Conservation (phyloP, 2,113 vertebrate species). For the Apeltes quadracus region DNA sequence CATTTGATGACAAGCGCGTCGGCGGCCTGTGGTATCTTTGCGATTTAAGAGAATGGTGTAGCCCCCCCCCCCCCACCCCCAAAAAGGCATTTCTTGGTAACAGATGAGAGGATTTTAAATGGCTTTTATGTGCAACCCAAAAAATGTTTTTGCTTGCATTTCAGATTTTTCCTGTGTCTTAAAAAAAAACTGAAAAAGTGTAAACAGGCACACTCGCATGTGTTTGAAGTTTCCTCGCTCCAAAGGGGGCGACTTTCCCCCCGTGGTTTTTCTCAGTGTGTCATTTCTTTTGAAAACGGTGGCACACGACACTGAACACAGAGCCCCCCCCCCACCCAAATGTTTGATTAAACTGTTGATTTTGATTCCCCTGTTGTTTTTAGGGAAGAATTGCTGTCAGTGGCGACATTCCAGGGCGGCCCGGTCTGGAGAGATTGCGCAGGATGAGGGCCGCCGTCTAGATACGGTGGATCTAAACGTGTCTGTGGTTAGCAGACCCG, state of each 20-base stretch:
- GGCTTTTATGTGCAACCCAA: conserved; percentile 25
- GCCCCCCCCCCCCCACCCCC: no score
- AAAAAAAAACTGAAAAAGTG: not conserved
- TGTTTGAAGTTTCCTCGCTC: conserved; percentile 34
- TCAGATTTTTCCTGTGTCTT: conserved; percentile 13
- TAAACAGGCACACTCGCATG: conserved; percentile 12
- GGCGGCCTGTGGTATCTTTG: not conserved
- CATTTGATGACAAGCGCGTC: conserved; percentile 29
- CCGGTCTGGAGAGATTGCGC: conserved; percentile 51
- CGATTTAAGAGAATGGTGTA: not conserved
- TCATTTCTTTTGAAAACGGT: conserved; percentile 58
- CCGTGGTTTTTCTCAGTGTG: conserved; percentile 53
- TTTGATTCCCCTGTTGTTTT: conserved; percentile 67
- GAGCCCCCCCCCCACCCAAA: conserved; percentile 61
- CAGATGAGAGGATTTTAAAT: conserved; percentile 10
- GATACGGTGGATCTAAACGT: conserved; percentile 54
- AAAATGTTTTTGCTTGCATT: conserved; percentile 26
- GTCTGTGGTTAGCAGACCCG: conserved; percentile 56
- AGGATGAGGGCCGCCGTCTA: conserved; percentile 40
- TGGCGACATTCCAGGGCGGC: conserved; percentile 64
- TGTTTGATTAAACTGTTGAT: conserved; percentile 67
- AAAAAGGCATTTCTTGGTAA: no score
- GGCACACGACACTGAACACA: conserved; percentile 64
- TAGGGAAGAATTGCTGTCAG: conserved; percentile 58
- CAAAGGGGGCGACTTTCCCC: conserved; percentile 42